phyloP scores from a whole-genome alignment of 2,888 invertebrate genomes.

The Agonopterix heracliana region DNA sequence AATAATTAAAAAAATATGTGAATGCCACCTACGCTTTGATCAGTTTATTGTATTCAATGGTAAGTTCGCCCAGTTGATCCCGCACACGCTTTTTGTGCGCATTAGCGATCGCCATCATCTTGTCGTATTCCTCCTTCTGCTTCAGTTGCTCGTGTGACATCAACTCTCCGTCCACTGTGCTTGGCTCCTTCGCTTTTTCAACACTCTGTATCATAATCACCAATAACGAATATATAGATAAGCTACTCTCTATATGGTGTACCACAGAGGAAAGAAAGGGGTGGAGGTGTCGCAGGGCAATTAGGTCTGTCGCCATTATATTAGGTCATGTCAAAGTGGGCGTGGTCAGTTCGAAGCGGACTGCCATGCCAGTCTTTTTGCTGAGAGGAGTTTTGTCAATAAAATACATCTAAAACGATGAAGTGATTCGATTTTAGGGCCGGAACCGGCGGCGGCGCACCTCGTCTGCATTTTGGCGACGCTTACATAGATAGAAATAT shows the following conservation, averaged over 20 bases:
- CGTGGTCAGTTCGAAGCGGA: too few species aligned
- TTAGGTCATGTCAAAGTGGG: too few species aligned
- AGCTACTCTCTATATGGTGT: not conserved
- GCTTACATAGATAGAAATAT: too few species aligned
- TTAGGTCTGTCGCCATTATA: too few species aligned
- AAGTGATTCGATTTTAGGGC: too few species aligned
- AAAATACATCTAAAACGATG: too few species aligned
- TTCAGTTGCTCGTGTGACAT: constrained; percentile 81
- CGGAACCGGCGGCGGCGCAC: too few species aligned
- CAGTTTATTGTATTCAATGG: constrained; percentile 75
- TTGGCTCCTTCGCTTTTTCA: constrained; percentile 41
- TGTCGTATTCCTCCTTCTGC: constrained; percentile 79
- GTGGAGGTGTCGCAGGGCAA: too few species aligned
- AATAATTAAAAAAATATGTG: not conserved
- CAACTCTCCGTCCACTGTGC: constrained; percentile 55
- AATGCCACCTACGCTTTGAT: constrained; percentile 63
- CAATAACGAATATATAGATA: not conserved
- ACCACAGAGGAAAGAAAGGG: not conserved
- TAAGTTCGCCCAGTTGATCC: constrained; percentile 69
- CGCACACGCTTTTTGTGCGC: constrained; percentile 78
- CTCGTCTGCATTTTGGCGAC: too few species aligned
- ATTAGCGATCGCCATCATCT: constrained; percentile 77
- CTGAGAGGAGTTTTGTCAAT: not conserved
- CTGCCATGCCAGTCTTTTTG: too few species aligned
- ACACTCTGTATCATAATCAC: constrained; percentile 27